Conservation (phyloP, 1,140 invertebrate genomes). For the Pseudomyrmex gracilis region DNA sequence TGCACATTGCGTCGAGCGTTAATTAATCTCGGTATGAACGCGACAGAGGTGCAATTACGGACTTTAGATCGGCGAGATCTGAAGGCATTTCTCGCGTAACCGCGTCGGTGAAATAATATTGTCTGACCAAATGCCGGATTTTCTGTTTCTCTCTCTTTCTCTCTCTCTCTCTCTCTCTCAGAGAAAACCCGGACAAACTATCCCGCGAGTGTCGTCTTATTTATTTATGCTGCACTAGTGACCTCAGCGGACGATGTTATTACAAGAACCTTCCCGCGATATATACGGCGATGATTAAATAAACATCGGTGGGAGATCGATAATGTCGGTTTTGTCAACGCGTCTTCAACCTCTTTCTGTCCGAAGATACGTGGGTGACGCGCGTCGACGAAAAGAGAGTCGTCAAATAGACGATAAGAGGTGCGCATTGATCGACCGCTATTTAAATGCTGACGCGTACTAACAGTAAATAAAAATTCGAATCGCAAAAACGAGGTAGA, state of each 20-base stretch:
- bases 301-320: slow-evolving; percentile 50
- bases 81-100: slow-evolving; percentile 11
- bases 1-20: background rate
- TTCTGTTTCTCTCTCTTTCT: background rate
- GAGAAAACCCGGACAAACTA: slow-evolving; percentile 59
- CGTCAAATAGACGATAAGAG: background rate
- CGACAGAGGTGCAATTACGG: background rate
- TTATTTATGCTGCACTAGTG: slow-evolving; percentile 72
- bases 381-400: background rate
- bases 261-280: slow-evolving; percentile 67
- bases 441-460: background rate
- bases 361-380: slow-evolving; percentile 13
- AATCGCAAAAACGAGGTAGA: background rate
- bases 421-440: slow-evolving; percentile 7
- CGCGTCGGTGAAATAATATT: slow-evolving; percentile 75
- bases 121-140: slow-evolving; percentile 69
- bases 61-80: slow-evolving; percentile 54
- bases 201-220: slow-evolving; percentile 52
- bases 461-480: background rate
- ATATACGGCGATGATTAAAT: slow-evolving; percentile 60
- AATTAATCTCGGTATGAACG: background rate
- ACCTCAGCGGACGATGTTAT: slow-evolving; percentile 69
- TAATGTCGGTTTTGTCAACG: slow-evolving; percentile 62
- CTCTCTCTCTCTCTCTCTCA: too few species aligned
- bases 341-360: background rate